These are phyloP conservation scores for Trichonephila clavipes DNA, from an alignment of 1,140 invertebrate species.

Conservation along the genomic window DNA sequence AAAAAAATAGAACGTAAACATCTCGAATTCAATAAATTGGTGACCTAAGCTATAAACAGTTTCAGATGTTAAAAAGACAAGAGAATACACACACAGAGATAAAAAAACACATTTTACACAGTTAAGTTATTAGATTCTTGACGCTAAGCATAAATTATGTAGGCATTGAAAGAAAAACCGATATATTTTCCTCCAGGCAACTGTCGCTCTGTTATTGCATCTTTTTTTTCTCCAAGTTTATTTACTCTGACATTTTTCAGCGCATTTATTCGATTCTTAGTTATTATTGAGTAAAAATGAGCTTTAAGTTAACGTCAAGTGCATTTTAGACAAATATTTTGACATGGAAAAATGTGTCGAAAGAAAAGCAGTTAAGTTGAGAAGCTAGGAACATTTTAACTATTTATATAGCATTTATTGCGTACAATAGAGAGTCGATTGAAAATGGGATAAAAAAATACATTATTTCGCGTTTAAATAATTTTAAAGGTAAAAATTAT, in stretches of 20 bases:
- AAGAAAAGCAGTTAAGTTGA: background rate
- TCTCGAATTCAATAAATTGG: background rate
- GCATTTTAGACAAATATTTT: background rate
- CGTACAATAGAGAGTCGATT: too few species aligned
- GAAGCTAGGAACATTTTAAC: too few species aligned
- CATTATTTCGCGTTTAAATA: too few species aligned
- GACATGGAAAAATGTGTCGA: background rate
- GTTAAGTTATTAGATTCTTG: constrained; percentile 3
- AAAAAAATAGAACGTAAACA: background rate
- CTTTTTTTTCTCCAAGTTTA: background rate
- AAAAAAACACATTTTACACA: background rate
- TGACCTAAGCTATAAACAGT: background rate
- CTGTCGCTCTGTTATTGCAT: background rate
- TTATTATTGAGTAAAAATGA: background rate
- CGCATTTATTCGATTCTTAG: background rate
- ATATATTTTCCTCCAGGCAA: constrained; percentile 21
- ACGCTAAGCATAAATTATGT: constrained; percentile 15
- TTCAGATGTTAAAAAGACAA: background rate
- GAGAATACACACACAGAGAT: background rate
- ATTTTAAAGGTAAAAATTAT: too few species aligned
- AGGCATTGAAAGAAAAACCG: constrained; percentile 22
- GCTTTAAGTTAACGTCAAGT: background rate
- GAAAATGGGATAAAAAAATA: too few species aligned
- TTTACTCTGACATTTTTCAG: background rate
- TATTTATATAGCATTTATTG: too few species aligned